Evolutionary conservation across 2,113 vertebrate genomes (phyloP).

Genomic region (Malurus alboscapulatus): DNA sequence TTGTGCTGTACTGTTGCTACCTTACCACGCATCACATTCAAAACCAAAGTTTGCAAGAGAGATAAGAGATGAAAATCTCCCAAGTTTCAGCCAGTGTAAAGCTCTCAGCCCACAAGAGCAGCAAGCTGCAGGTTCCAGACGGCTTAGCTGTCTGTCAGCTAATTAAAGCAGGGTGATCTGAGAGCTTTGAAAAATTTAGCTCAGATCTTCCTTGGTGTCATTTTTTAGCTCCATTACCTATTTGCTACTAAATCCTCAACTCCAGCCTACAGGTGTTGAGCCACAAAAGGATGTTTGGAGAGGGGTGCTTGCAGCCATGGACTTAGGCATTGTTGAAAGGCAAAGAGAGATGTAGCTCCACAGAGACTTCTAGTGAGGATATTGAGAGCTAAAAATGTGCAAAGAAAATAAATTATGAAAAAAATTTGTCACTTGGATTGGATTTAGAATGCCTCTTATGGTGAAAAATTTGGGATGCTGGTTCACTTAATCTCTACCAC

Average conservation of each 20-base stretch:
- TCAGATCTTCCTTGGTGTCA: constrained; percentile 10
- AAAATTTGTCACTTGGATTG: neutral
- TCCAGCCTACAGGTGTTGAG: neutral
- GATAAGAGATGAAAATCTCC: neutral
- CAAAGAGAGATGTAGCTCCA: neutral
- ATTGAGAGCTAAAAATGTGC: neutral
- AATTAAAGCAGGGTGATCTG: neutral
- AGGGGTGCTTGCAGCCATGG: neutral
- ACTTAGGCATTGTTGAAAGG: neutral
- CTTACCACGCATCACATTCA: constrained; percentile 43
- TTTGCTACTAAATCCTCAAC: constrained; percentile 13
- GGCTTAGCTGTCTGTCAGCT: neutral
- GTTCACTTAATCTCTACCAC: neutral
- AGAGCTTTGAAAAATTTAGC: constrained; percentile 29
- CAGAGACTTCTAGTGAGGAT: neutral
- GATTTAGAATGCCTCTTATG: neutral
- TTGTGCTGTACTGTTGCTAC: neutral
- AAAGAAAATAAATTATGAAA: constrained; percentile 20
- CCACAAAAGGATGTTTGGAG: neutral
- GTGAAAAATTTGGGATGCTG: neutral
- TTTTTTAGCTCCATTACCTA: neutral
- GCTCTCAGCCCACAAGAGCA: neutral
- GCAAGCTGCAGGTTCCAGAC: neutral
- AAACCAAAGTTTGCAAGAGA: constrained; percentile 46
- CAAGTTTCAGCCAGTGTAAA: constrained; percentile 10